Conservation (phyloP, 1,140 invertebrate species). For the Drosophila truncata region DNA sequence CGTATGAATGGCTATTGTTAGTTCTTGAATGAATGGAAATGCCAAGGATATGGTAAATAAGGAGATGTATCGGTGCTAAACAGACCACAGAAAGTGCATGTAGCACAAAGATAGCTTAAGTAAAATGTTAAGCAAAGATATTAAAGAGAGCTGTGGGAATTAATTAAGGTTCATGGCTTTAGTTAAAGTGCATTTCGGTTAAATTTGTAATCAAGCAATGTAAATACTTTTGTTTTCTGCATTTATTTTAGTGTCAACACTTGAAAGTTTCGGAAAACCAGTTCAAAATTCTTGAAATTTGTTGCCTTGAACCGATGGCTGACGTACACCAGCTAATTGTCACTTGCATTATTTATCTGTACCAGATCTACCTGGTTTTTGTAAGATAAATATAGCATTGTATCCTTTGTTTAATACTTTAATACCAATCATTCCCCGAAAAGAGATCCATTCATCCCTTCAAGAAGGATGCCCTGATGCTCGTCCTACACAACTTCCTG, state of each 20-base stretch:
- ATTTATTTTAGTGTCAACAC: constrained; percentile 3
- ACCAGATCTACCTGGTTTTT: constrained; percentile 22
- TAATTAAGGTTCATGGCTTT: not conserved
- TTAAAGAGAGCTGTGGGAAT: not conserved
- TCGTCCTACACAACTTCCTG: constrained; percentile 54
- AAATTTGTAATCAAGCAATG: not conserved
- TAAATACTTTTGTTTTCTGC: not conserved
- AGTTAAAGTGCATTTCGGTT: too few species aligned
- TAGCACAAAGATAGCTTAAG: not conserved
- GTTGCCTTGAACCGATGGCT: constrained; percentile 13
- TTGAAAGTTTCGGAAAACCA: not conserved
- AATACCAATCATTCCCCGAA: too few species aligned
- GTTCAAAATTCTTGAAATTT: constrained; percentile 19
- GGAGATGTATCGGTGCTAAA: not conserved
- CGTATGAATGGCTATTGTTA: constrained; percentile 25
- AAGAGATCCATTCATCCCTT: constrained; percentile 48
- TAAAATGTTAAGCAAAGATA: not conserved
- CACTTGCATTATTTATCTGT: constrained; percentile 31
- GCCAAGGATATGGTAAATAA: constrained; percentile 8
- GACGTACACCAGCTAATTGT: constrained; percentile 46
- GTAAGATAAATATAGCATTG: not conserved
- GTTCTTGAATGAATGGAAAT: constrained; percentile 10
- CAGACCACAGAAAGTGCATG: not conserved
- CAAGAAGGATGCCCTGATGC: constrained; percentile 48
- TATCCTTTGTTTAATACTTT: not conserved